Base-by-base conservation (phyloP, 1,140 invertebrate species). In the Drosophila ercepeae region DNA sequence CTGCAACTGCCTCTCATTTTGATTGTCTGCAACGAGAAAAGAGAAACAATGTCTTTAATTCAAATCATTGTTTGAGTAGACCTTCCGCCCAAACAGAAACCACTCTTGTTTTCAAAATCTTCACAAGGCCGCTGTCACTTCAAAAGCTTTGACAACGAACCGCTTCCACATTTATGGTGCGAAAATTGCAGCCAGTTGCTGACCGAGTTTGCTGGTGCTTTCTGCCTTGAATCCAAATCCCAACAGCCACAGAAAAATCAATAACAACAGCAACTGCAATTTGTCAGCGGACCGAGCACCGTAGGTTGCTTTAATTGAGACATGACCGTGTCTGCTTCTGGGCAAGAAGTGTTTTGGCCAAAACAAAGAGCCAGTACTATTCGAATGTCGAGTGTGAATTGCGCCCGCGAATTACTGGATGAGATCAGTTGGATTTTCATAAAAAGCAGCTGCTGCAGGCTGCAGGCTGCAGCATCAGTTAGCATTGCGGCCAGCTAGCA, bases 221-320 rank as follows among this genome's bases (percentile, higher is more conserved):
- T 23, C n/a, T 39, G 16, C 18, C 29, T 27, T 13, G 39, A 19
- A 25, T 27, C 11, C 19, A 27, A 65, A 42, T 42, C 27, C 36
- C 55, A 29, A 50, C 53, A 55, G 9, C 41, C 21, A 27, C 52
- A 44, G 23, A 9, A 25, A 42, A 13, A 32, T 46, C 51, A 52
- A 21, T 50, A 36, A 51, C 69, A 73, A 45, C 51, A 42, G 13
- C 32, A 51, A 23, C 57, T 27, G 59, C 68, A 64, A 74, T 64
- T 74, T 74, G 71, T 58, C 71, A 65, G 59, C 51, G 8, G 41
- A 48, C 45, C 52, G 39, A 27, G 32, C 52, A 32, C 42, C 61
- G 71, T 68, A 75, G 70, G 60, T 75, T 68, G 72, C 42, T 53
- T 67, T 67, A 67, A 75, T 74, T 75, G 71, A 75, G 71, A 74